phyloP scores from a whole-genome alignment of 1,140 invertebrate genomes.

The Drosophila oshimai region DNA sequence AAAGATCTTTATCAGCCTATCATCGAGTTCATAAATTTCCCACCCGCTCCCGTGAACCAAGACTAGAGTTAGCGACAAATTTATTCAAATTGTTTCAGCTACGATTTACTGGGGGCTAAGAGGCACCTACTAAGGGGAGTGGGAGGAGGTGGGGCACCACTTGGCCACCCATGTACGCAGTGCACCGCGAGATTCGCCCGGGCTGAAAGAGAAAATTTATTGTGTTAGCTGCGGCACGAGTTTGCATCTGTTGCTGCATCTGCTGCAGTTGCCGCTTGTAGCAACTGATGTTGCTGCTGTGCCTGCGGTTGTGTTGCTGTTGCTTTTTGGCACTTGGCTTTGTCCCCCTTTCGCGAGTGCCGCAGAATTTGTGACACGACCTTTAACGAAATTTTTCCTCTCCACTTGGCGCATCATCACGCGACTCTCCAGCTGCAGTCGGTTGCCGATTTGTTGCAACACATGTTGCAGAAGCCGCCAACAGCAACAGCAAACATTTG shows the following conservation, averaged over 20 bases:
- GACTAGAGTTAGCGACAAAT: constrained; percentile 47
- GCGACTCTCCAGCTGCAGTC: constrained; percentile 63
- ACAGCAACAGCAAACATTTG: constrained; percentile 67
- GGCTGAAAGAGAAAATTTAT: constrained; percentile 71
- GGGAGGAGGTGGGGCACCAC: background rate
- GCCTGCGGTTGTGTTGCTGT: constrained; percentile 3
- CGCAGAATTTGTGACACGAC: constrained; percentile 71
- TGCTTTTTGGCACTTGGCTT: constrained; percentile 55
- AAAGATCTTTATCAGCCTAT: constrained; percentile 24
- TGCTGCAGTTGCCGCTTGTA: background rate
- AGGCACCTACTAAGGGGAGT: background rate
- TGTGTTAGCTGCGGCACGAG: constrained; percentile 66
- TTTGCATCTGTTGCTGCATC: constrained; percentile 34
- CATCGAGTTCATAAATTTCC: constrained; percentile 51
- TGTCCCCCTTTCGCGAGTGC: constrained; percentile 43
- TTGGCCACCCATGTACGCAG: constrained; percentile 59
- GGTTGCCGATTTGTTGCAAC: constrained; percentile 67
- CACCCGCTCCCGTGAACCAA: background rate
- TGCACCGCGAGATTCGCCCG: constrained; percentile 28
- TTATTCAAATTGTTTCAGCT: constrained; percentile 60
- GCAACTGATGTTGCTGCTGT: background rate
- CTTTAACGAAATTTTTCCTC: constrained; percentile 78
- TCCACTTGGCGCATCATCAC: constrained; percentile 73
- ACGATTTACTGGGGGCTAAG: constrained; percentile 31
- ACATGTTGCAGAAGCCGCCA: constrained; percentile 55